Evolutionary conservation across 2,113 vertebrate species (phyloP), one percentile per base, ranked within the genome.

Genomic region (Pao palembangensis): DNA sequence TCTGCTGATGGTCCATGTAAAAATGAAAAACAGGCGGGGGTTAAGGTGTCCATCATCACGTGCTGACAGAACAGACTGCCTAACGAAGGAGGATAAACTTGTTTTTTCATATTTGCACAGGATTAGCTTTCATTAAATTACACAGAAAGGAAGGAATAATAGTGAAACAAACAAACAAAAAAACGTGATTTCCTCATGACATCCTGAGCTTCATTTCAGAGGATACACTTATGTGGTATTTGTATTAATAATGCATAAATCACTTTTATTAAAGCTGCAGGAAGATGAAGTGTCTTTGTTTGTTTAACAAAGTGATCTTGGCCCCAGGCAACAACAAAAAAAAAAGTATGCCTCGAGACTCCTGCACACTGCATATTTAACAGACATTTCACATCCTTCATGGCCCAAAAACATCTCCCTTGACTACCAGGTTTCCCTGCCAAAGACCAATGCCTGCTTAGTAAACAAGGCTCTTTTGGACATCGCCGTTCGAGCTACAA

Each of bases 381-480:
- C 69, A 76, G 73, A 73, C 68, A 85, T 87, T 87, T 79, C 79
- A 75, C 83, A 83, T 79, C 87, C 80, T 85, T 83, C 73, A 28
- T 71, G 76, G 75, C 80, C 86, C 81, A 81, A 86, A 83, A 88
- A 80, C 83, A 81, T 87, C 75, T 88, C 85, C 85, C 85, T 64
- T 80, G 82, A 86, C 86, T 80, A 80, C 74, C 80, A 82, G 77
- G 86, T 77, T 83, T 82, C 67, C 41, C 64, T 89, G 88, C 88
- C 88, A 89, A 86, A 67, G 85, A 87, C 81, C 85, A 85, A 74
- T 79, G 83, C 83, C 81, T 85, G 83, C 78, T 79, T 88, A 73
- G 70, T 72, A 75, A 87, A 87, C 84, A 86, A 80, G 77, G 78
- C 78, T 80, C 67, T 82, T 85, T 86, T 87, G 88, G 86, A 88